A percentile compares a stretch with the other conserved stretches of the same genome.
phyloP scores from a whole-genome alignment of 2,888 invertebrate genomes.

The Branchellion lobata region DNA sequence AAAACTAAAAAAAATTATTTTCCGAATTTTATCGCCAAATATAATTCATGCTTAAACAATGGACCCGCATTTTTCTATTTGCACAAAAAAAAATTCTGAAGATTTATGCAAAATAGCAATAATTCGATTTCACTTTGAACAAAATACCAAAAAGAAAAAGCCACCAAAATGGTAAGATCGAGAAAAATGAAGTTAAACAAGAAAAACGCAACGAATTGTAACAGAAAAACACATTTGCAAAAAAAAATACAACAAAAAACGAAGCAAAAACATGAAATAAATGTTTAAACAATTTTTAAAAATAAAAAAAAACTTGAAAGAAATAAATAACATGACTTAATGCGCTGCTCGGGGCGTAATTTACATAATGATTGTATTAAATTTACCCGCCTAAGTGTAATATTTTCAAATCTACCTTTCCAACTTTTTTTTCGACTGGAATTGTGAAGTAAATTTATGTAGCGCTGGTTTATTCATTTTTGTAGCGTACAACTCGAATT shows the following conservation, averaged over 20 bases:
- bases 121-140: too few species aligned
- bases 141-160: too few species aligned
- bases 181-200: too few species aligned
- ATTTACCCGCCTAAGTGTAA: constrained; percentile 15
- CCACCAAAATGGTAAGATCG: too few species aligned
- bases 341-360: not conserved
- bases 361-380: constrained; percentile 20
- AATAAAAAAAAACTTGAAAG: not conserved
- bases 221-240: not conserved
- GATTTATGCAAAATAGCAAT: too few species aligned
- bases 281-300: not conserved
- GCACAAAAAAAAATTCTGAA: too few species aligned
- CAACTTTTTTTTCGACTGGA: not conserved
- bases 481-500: not conserved
- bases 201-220: too few species aligned
- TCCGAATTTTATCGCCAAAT: too few species aligned
- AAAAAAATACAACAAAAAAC: not conserved
- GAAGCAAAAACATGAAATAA: not conserved
- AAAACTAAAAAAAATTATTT: too few species aligned
- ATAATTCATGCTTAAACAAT: too few species aligned
- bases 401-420: constrained; percentile 18
- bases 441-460: constrained; percentile 1
- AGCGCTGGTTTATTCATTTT: not conserved
- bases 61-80: too few species aligned
- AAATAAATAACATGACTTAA: constrained; percentile 7